phyloP scores from a whole-genome alignment of 2,888 invertebrate genomes.

The Caenorhabditis sp. region DNA sequence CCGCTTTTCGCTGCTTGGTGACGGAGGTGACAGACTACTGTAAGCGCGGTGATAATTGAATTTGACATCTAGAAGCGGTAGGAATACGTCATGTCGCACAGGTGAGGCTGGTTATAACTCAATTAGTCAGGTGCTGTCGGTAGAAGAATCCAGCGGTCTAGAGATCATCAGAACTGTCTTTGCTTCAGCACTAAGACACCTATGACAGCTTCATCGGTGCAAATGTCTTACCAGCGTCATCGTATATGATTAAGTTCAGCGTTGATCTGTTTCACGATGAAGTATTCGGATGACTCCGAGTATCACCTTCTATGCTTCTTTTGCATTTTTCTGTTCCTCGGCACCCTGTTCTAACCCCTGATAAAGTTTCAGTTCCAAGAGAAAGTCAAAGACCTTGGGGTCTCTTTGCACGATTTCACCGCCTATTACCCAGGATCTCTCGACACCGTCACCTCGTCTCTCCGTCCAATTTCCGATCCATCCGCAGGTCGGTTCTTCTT shows the following conservation, averaged over 20 bases:
- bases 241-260: too few relatives aligned
- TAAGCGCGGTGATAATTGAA: background rate
- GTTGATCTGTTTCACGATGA: too few relatives aligned
- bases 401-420: slow-evolving; percentile 72
- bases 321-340: background rate
- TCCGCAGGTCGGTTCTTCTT: slow-evolving; percentile 51
- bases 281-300: background rate
- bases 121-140: background rate
- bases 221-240: too few relatives aligned
- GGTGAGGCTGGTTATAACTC: slow-evolving; percentile 3
- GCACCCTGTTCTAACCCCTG: background rate
- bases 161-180: too few relatives aligned
- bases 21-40: background rate
- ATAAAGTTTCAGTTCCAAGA: slow-evolving; percentile 62
- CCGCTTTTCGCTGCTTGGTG: background rate
- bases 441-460: slow-evolving; percentile 69
- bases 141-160: too few relatives aligned
- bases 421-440: slow-evolving; percentile 70
- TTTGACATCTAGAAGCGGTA: background rate
- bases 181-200: too few relatives aligned
- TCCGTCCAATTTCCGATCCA: slow-evolving; percentile 70
- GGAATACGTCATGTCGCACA: background rate
- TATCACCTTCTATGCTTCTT: background rate
- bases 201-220: too few relatives aligned
- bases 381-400: slow-evolving; percentile 69